Conservation (phyloP, 2,113 vertebrate genomes). For the Myanophis thanlyinensis region DNA sequence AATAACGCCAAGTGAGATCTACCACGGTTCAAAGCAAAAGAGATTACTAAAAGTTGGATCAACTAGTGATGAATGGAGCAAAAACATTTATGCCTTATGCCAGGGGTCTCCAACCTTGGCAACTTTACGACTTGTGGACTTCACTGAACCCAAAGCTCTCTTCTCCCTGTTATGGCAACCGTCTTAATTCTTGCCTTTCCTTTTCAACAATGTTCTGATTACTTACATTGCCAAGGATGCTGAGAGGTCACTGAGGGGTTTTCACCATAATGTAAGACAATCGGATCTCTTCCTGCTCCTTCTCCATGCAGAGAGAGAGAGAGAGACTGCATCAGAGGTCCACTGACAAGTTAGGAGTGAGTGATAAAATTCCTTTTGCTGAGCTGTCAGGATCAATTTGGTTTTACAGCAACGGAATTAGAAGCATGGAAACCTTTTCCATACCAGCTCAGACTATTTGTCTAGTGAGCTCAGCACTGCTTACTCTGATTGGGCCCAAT, state of each 20-base stretch:
- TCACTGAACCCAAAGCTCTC: background rate
- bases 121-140: too few relatives aligned
- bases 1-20: background rate
- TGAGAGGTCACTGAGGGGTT: background rate
- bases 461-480: background rate
- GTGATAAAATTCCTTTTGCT: background rate
- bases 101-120: too few relatives aligned
- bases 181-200: background rate
- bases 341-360: background rate
- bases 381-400: background rate
- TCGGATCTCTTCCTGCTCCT: background rate
- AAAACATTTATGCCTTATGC: background rate
- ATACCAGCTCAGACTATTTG: background rate
- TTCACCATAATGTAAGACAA: background rate
- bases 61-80: background rate
- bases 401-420: background rate
- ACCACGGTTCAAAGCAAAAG: background rate
- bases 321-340: background rate
- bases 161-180: background rate
- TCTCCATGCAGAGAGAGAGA: background rate
- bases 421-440: background rate
- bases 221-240: background rate
- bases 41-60: background rate
- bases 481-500: too few relatives aligned
- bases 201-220: background rate